phyloP scores from a whole-genome alignment of 2,888 invertebrate species.

The Limulus polyphemus region DNA sequence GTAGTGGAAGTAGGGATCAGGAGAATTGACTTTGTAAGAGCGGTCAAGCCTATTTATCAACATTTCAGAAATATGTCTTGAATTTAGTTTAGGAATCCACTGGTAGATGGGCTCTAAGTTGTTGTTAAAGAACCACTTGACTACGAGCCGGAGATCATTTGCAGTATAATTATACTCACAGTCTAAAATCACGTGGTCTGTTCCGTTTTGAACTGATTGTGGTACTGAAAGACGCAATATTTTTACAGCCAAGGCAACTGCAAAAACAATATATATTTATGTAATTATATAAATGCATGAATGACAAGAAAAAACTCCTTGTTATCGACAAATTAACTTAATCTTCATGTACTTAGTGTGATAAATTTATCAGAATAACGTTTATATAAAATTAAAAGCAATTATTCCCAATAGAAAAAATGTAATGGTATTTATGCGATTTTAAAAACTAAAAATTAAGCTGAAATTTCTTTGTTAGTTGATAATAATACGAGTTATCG shows the following conservation, averaged over 20 bases:
- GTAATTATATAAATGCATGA: no score
- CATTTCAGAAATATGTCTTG: constrained; percentile 20
- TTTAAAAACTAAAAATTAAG: no score
- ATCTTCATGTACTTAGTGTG: no score
- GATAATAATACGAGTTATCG: no score
- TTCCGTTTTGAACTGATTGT: constrained; percentile 25
- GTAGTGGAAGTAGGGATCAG: constrained; percentile 18
- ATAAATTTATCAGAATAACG: no score
- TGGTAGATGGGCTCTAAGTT: constrained; percentile 27
- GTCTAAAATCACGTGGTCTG: constrained; percentile 24
- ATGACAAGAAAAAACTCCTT: no score
- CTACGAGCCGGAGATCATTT: constrained; percentile 24
- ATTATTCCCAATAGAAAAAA: no score
- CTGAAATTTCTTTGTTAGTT: no score
- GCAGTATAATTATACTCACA: constrained; percentile 25
- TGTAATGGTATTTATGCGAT: no score
- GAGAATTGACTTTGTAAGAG: constrained; percentile 11
- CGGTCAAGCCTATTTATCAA: constrained; percentile 18
- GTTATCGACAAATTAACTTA: no score
- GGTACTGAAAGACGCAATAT: constrained; percentile 24
- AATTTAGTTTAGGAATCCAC: constrained; percentile 25
- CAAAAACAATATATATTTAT: not conserved
- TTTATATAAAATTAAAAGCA: no score
- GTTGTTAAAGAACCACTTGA: constrained; percentile 28
- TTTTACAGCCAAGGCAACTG: constrained; percentile 13